Evolutionary conservation across 2,113 vertebrate genomes (phyloP).

Genomic region (Melanerpes formicivorus): DNA sequence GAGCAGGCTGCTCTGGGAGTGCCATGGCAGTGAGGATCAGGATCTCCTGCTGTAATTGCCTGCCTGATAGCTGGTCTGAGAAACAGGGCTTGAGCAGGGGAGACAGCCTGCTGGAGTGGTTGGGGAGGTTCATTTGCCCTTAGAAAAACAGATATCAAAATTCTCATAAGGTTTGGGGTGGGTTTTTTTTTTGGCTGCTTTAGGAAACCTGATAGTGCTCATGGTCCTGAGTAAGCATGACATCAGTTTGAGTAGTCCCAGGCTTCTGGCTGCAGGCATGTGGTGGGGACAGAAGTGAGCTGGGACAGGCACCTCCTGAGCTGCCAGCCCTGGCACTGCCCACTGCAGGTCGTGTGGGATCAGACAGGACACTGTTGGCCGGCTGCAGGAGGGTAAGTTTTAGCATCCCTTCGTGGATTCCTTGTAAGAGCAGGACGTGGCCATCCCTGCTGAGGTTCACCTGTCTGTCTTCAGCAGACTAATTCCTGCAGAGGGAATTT

Average conservation of each 20-base stretch:
- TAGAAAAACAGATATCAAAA: neutral
- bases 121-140: neutral
- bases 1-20: neutral
- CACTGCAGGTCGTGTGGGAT: rapidly evolving
- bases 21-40: neutral
- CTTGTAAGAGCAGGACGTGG: rapidly evolving
- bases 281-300: neutral
- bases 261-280: rapidly evolving
- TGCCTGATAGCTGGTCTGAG: neutral
- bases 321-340: neutral
- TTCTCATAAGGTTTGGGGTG: rapidly evolving
- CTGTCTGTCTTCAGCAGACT: neutral
- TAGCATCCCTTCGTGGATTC: neutral
- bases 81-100: neutral
- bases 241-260: too few species aligned
- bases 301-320: neutral
- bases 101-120: neutral
- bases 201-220: neutral
- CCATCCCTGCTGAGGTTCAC: rapidly evolving
- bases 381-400: neutral
- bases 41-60: neutral
- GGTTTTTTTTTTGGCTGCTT: neutral
- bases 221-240: rapidly evolving
- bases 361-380: rapidly evolving
- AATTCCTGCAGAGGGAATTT: neutral